Evolutionary conservation across 2,113 vertebrate genomes (phyloP).

Genomic region (Gymnobelideus leadbeateri): DNA sequence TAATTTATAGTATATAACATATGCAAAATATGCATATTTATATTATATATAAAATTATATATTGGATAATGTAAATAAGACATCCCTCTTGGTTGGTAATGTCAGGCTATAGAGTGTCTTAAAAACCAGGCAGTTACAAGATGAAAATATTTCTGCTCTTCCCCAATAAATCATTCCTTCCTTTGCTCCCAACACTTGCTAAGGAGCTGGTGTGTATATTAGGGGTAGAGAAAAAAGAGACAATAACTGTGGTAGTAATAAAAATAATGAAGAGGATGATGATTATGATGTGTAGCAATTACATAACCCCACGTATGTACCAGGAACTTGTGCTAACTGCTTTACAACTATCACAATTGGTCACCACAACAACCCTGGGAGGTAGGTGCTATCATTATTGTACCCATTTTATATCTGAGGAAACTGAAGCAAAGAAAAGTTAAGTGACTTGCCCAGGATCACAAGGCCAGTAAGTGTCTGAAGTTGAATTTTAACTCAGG

Average conservation of each 20-base stretch:
- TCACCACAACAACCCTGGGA: not conserved
- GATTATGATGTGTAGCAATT: too few relatives aligned
- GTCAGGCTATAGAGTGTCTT: not conserved
- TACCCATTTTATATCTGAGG: not conserved
- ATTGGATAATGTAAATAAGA: not conserved
- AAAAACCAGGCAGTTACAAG: not conserved
- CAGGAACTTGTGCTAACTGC: not conserved
- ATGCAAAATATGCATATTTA: too few relatives aligned
- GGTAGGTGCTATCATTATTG: not conserved
- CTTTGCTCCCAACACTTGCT: too few relatives aligned
- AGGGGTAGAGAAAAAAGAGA: not conserved
- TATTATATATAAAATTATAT: not conserved
- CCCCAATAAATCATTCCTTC: not conserved
- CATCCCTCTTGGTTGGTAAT: not conserved
- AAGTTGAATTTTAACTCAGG: not conserved
- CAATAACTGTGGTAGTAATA: not conserved
- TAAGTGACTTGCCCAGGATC: not conserved
- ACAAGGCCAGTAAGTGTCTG: not conserved
- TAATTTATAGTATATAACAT: too few relatives aligned
- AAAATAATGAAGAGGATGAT: not conserved
- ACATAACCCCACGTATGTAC: not conserved
- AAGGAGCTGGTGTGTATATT: not conserved
- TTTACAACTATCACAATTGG: not conserved
- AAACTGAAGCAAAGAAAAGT: not conserved
- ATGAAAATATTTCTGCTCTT: not conserved